A percentile compares a stretch with the other conserved stretches of the same genome.
phyloP scores from a whole-genome alignment of 2,888 invertebrate species.

The Chamaedrilus cognettii region DNA sequence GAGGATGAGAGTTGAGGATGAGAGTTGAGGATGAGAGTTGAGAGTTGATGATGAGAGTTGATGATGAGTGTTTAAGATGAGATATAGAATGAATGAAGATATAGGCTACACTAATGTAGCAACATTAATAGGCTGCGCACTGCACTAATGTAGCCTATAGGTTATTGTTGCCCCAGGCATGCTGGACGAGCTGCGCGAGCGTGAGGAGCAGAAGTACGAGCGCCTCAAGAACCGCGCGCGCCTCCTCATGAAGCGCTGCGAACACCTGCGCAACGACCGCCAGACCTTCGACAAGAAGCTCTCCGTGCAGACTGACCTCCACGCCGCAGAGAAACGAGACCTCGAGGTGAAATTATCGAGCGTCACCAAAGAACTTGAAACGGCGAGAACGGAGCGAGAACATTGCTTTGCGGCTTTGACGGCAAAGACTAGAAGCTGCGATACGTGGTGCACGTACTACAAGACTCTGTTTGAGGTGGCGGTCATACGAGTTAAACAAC shows the following conservation, averaged over 20 bases:
- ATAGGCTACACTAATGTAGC: too few species aligned
- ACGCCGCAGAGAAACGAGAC: not conserved
- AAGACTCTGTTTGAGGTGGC: conserved; percentile 7
- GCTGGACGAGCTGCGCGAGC: not conserved
- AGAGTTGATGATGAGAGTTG: too few species aligned
- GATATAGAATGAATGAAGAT: too few species aligned
- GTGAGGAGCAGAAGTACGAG: conserved; percentile 14
- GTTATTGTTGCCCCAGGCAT: too few species aligned
- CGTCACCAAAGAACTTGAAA: not conserved
- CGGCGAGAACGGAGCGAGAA: not conserved
- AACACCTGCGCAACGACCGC: conserved; percentile 3
- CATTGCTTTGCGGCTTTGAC: not conserved
- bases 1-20: too few species aligned
- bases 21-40: too few species aligned
- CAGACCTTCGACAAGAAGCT: not conserved
- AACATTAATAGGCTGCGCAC: too few species aligned
- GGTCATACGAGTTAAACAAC: not conserved
- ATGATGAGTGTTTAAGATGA: too few species aligned
- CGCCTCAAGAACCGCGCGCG: conserved; percentile 8
- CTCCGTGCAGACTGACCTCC: not conserved
- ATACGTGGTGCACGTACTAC: not conserved
- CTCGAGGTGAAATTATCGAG: conserved; percentile 1
- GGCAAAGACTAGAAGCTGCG: not conserved
- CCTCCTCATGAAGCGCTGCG: conserved; percentile 11
- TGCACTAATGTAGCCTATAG: too few species aligned